Evolutionary conservation across 2,797 vertebrate species (phyloP).

Genomic region (Catostomus latipinnis): DNA sequence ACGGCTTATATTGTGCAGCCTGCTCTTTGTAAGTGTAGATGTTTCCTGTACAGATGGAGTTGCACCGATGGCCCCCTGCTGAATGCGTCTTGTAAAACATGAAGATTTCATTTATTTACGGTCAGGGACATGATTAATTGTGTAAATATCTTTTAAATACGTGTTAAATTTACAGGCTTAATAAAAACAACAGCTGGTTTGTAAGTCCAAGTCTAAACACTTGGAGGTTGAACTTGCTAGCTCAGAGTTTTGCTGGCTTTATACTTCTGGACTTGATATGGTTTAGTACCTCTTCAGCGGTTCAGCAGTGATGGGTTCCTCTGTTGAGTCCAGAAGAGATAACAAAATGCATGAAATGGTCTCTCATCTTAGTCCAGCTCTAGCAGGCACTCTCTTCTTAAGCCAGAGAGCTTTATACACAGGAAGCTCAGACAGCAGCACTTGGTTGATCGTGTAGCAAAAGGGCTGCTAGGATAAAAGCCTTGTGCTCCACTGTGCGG

Average conservation of each 20-base stretch:
- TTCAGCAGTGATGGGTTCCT: conserved; percentile 31
- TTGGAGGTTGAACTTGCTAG: conserved; percentile 11
- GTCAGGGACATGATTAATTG: too few species aligned
- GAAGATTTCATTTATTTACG: too few species aligned
- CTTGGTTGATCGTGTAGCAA: conserved; percentile 28
- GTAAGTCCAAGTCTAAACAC: conserved; percentile 1
- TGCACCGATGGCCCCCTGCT: too few species aligned
- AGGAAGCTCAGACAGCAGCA: conserved; percentile 10
- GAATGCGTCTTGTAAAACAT: too few species aligned
- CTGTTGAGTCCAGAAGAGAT: conserved; percentile 23
- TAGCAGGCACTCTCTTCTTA: conserved; percentile 28
- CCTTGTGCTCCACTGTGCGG: conserved; percentile 19
- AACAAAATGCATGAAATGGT: conserved; percentile 39
- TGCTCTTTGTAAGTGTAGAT: too few species aligned
- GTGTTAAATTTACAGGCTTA: too few species aligned
- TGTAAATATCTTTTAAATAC: too few species aligned
- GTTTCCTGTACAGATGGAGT: too few species aligned
- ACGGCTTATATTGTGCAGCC: too few species aligned
- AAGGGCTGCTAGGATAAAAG: conserved; percentile 23
- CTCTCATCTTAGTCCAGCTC: conserved; percentile 38
- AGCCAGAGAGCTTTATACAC: conserved; percentile 37
- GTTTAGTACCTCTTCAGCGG: conserved; percentile 46
- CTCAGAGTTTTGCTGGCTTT: conserved; percentile 2
- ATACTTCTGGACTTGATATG: conserved; percentile 4
- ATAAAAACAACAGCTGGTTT: too few species aligned